Base-by-base conservation (phyloP, 92 coral and sea anemone genomes). In the Epizoanthus fatuus region DNA sequence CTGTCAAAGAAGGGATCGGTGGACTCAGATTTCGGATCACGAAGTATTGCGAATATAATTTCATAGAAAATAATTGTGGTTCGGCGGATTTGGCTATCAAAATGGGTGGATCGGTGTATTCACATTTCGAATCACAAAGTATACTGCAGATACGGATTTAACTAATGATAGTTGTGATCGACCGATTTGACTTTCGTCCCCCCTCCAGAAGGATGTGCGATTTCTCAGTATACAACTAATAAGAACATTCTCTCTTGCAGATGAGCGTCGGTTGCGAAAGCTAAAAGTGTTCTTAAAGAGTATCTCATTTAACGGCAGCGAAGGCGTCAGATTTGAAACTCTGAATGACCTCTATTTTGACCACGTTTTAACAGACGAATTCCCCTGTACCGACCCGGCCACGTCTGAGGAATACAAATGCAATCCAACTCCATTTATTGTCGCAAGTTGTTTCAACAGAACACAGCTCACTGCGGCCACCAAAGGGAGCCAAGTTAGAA, bases 401-500 rank as follows among this genome's bases (percentile, higher is more conserved):
- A 80, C 86, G 44, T 65, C 81, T 13, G 86, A 84, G 68, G 97
- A 95, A 51, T 91, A 93, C 69, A 95, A 91, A 77, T 93, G 97
- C 69, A 89, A 95, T 25, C 98, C 99, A 0, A 97, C 99, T 13
- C 94, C 99, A 5, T 97, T 97, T 75, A 67, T 97, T 5, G 92
- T 97, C 3, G 98, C 98, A 15, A 95, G 99, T 81, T 97, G 99
- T 53, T 97, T 97, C 74, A 97, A 97, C 87, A 85, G 97, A 84
- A 85, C 90, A 8, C 98, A 94, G 60, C 86, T 90, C n/a, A 32
- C 71, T 25, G 68, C 89, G 2, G 86, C 53, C 53, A 77, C 15
- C 20, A 77, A 59, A 5, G 62, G 63, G 0, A 32, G 10, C 7
- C 54, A 74, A n/a, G 82, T 4, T 13, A 58, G 82, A 22, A 39